Evolutionary conservation across 2,888 invertebrate genomes (phyloP), one percentile per base, ranked within the genome.

Genomic region (Pachymerium ferrugineum): DNA sequence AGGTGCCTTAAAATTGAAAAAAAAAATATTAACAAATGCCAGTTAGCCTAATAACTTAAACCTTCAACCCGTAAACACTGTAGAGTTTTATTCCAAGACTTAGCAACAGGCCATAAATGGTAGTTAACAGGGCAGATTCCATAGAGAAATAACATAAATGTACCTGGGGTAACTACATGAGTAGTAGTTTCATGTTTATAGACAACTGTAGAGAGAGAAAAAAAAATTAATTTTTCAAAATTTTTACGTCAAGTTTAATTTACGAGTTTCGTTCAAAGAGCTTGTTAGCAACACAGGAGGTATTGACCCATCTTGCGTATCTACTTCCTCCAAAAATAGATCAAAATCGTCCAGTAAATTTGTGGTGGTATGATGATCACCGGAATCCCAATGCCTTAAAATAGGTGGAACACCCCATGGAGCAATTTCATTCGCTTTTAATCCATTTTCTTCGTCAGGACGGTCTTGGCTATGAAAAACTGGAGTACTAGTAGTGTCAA

Each of bases 1-100:
- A 0, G 88, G 87, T 38, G 82, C 79, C 84, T 85, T 79, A 73
- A 80, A 79, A 72, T 47, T 22, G 10, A 72, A 30, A 75, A 70
- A 28, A 69, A 19, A 8, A 12, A 69, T 12, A 69, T 69, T 69
- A 69, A 8, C 14, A 35, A 35, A 10, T 10, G 35, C 14, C 35
- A 35, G 14, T 35, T 8, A 35, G 14, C 8, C 10, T 35, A 35
- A 35, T 35, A 35, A 35, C 10, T 5, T 1, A 1, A 12, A 62
- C 16, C 12, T 38, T 38, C 8, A n/a, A 62, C 62, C 10, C 68
- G 16, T 22, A 68, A 28, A 6, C n/a, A 22, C 22, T 70, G 70
- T n/a, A 70, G 35, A 1, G 31, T 8, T 33, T 70, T 70, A 14
- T 70, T 33, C 33, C 70, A 70, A 28, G 16, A 70, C 16, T 30